These are phyloP conservation scores for Diceros bicornis DNA, from an alignment of 2,797 vertebrate genomes.

Conservation along the genomic window DNA sequence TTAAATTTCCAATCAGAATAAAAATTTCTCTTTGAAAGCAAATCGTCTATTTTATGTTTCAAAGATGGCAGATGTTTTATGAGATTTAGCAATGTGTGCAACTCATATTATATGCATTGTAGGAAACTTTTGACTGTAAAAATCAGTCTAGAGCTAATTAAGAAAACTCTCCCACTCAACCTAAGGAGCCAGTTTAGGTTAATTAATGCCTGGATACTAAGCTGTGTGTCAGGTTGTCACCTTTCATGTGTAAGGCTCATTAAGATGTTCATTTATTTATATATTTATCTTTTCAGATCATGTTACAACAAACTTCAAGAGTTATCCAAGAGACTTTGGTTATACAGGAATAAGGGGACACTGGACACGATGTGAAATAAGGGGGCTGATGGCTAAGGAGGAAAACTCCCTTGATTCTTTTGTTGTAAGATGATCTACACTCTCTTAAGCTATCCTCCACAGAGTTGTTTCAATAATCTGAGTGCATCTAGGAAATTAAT, in stretches of 20 bases:
- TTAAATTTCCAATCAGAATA: constrained; percentile 36
- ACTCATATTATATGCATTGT: not conserved
- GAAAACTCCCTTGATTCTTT: not conserved
- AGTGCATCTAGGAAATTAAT: not conserved
- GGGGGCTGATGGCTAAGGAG: not conserved
- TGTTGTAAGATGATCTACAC: not conserved
- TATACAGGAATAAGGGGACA: not conserved
- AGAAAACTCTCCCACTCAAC: not conserved
- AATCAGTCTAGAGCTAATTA: constrained; percentile 24
- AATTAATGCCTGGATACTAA: not conserved
- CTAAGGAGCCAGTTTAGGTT: not conserved
- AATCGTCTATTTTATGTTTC: not conserved
- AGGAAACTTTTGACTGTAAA: constrained; percentile 27
- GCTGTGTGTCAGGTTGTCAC: not conserved
- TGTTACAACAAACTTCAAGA: not conserved
- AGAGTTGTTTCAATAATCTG: not conserved
- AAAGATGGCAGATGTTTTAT: constrained; percentile 19
- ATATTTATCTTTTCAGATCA: not conserved
- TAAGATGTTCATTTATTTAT: not conserved
- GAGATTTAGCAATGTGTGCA: not conserved
- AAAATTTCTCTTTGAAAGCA: constrained; percentile 23
- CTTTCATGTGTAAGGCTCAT: not conserved
- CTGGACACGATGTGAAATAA: not conserved
- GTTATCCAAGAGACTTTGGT: not conserved
- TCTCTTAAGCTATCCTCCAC: not conserved